Evolutionary conservation across 2,797 vertebrate species (phyloP), one percentile per base, ranked within the genome.

Genomic region (Pseudocheirus occidentalis): DNA sequence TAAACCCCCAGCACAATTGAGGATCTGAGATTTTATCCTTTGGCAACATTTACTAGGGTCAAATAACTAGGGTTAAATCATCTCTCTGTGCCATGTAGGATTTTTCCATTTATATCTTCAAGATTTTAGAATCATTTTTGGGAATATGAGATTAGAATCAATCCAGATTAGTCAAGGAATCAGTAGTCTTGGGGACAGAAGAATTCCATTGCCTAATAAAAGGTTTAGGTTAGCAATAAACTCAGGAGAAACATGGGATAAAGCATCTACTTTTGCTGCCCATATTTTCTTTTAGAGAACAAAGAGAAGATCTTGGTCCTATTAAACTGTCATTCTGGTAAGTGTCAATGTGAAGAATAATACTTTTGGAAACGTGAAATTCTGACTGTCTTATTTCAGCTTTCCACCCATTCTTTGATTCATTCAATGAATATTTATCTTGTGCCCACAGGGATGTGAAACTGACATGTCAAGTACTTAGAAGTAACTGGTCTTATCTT

Each of bases 381-480:
- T 97, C 94, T 96, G 93, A 95, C 95, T 97, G 91, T 4, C 93
- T 90, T 56, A 73, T 97, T 94, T 97, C 94, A 96, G 92, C 91
- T 73, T 87, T 93, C 95, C 73, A 91, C 59, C 73, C 50, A 87
- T 58, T 92, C 89, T 97, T 96, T 95, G 89, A 96, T 96, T 96
- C 94, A 92, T 93, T 96, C 94, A 93, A 94, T 97, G 97, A 97
- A 97, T 96, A 98, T 97, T 97, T 98, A 97, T 98, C 95, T 96
- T 95, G 89, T 97, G 90, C 94, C 90, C 81, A 81, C 89, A 57
- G 96, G 95, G 95, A 97, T 62, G 95, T 91, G 92, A 95, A 96
- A 95, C 93, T 95, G 95, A 93, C 0, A 0, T 93, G 90, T 27
- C 59, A 92, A 95, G 91, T 90, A 96, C 95, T 95, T 95, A 91